Base-by-base conservation (phyloP, 2,797 vertebrate genomes). In the Eutrigla gurnardus region DNA sequence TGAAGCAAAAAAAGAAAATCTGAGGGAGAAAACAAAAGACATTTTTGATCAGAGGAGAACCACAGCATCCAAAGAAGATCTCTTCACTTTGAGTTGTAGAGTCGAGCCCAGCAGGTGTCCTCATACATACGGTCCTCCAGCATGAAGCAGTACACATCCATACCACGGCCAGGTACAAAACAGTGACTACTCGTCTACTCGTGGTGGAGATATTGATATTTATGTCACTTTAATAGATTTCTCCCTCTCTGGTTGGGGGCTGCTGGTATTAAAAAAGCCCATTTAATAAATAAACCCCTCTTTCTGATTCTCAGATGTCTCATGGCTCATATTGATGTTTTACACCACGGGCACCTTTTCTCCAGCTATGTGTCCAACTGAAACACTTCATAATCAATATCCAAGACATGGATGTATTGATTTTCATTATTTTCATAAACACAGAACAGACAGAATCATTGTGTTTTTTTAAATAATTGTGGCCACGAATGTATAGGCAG, bases 1-100 rank as follows among this genome's bases (percentile, higher is more conserved):
- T 99, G 96, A 99, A 99, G 97, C 98, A 99, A 94, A 99, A 99
- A 95, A 99, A 99, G 94, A 99, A 99, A 95, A 99, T 99, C 98
- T 99, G 92, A 32, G 52, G 73, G n/a, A 78, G 68, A 74, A 63
- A 25, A 25, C 25, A 77, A 37, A 46, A 68, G 69, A 5, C 40
- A 25, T 3, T 14, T 65, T 15, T 18, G 2, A 71, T 74, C 6
- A 77, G 43, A 59, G 1, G 7, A 15, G 54, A 37, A n/a, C 59
- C 7, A 15, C 1, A 36, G 6, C 1, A 36, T 49, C 18, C 62
- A 58, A 53, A 42, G 32, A 7, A 9, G 55, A 64, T 50, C 46
- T 50, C 3, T 57, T 4, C 12, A 42, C 40, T 10, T 33, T 35
- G 10, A 45, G 18, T 33, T 61, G 12, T 25, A 61, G 18, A 15